Evolutionary conservation across 37 sponge, comb jelly and placozoan genomes (phyloP), one percentile per base, ranked within the genome.

Genomic region (Geodia barretti): DNA sequence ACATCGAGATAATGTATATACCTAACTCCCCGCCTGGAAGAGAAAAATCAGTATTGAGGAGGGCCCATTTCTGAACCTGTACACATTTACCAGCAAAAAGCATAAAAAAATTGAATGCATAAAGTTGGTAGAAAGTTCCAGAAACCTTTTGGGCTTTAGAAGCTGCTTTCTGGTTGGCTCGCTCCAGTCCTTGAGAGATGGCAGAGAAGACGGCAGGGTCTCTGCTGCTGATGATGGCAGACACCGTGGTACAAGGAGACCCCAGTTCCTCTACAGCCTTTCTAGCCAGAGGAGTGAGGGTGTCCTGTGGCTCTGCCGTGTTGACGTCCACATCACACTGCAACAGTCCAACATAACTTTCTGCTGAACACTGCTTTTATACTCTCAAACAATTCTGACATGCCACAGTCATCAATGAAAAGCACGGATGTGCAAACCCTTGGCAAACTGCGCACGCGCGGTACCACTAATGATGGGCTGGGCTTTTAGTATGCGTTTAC

Each of bases 1-100:
- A 74, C 60, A 42, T 74, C 3, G 8, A 74, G 29, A 74, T 26
- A 47, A 19, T 58, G 24, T 17, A 58, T 39, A 0, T 72, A 94
- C 95, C 95, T 20, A 94, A 59, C 40, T 94, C 95, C 42, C 88
- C 91, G 9, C 95, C 95, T 54, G 88, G 73, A 11, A 87, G 58
- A 17, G 88, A 86, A 64, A 94, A 94, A 78, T 94, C 95, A 67
- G 79, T 36, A 62, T 78, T 77, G 33, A 93, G 69, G 14, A 93
- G 70, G 2, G 73, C 67, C 86, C 89, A 93, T 81, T 93, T 93
- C 73, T 85, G 79, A 5, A 92, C 86, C 87, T 89, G 67, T 1
- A 32, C 29, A 73, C 31, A 80, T 29, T 34, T 34, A 54, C 5
- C n/a, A 47, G 33, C 66, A 17, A 40, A 5, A 24, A 23, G 7